Percentiles rank a stretch among this genome's conserved stretches.
phyloP scores from a whole-genome alignment of 2,113 vertebrate species.

The Acrocephalus arundinaceus region DNA sequence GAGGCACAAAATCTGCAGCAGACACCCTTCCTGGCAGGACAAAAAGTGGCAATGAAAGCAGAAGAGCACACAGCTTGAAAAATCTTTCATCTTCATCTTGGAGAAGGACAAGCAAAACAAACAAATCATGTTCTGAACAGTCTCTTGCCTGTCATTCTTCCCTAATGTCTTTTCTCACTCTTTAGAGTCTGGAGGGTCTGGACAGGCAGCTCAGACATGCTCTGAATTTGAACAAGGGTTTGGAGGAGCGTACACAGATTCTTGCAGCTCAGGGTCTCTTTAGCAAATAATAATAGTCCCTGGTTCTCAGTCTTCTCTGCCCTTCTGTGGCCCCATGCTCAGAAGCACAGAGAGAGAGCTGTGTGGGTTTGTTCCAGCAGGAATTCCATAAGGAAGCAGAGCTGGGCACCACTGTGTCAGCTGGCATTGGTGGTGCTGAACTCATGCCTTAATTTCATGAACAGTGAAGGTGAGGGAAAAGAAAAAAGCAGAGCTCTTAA shows the following conservation, averaged over 20 bases:
- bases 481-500: background rate
- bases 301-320: background rate
- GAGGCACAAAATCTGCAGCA: background rate
- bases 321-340: background rate
- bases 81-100: background rate
- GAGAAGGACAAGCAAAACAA: background rate
- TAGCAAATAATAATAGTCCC: background rate
- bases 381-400: background rate
- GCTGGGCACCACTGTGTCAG: background rate
- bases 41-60: background rate
- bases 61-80: background rate
- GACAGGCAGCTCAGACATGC: background rate
- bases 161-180: background rate
- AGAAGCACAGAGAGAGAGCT: background rate
- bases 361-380: background rate
- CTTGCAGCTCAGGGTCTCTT: background rate
- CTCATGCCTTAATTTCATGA: background rate
- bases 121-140: background rate
- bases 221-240: background rate
- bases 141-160: background rate
- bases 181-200: rapidly evolving
- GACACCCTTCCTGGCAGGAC: background rate
- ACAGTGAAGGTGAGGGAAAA: background rate
- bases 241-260: background rate
- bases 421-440: background rate